These are phyloP conservation scores for Manacus vitellinus DNA, from an alignment of 2,113 vertebrate species.

Conservation along the genomic window DNA sequence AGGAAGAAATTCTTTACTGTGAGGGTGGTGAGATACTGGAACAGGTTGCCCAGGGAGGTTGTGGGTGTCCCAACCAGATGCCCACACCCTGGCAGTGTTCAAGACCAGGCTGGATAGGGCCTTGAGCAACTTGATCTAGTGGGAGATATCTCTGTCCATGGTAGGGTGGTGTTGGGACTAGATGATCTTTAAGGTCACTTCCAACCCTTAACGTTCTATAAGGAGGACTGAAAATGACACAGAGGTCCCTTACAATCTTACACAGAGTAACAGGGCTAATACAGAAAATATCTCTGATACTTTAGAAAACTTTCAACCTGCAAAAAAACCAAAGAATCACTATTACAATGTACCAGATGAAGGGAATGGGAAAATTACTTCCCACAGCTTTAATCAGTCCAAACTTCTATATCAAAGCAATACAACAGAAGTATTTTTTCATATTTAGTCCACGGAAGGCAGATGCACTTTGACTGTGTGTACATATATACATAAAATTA, in stretches of 20 bases:
- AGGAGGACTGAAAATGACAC: not conserved
- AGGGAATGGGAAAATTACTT: not conserved
- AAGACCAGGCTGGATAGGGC: not conserved
- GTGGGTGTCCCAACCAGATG: not conserved
- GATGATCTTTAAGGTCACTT: not conserved
- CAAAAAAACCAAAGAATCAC: not conserved
- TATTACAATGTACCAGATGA: not conserved
- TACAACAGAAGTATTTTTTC: not conserved
- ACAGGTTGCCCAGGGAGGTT: not conserved
- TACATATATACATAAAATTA: not conserved
- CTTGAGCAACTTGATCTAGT: not conserved
- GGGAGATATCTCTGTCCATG: no score
- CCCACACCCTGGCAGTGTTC: not conserved
- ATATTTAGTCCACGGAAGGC: not conserved
- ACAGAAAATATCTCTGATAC: not conserved
- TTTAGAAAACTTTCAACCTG: not conserved
- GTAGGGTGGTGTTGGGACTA: not conserved
- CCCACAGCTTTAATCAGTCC: not conserved
- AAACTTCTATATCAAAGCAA: not conserved
- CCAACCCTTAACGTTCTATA: not conserved
- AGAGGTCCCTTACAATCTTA: not conserved
- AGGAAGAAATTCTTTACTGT: not conserved
- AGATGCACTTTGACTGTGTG: not conserved
- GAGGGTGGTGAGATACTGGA: not conserved
- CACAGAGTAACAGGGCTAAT: not conserved